phyloP scores from a whole-genome alignment of 2,888 invertebrate species.

The Abrostola tripartita region DNA sequence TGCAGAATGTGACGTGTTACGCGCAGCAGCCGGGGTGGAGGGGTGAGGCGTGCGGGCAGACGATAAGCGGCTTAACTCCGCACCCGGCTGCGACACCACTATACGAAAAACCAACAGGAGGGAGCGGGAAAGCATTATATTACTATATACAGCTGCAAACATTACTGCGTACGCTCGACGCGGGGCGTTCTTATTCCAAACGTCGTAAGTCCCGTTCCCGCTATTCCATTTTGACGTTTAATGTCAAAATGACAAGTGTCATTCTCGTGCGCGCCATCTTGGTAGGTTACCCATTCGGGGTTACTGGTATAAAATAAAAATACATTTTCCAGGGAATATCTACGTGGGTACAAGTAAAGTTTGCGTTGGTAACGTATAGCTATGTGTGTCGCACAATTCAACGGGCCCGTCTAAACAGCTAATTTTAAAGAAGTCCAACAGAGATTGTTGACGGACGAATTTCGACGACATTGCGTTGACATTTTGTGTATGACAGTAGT shows the following conservation, averaged over 20 bases:
- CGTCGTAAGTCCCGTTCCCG: slow-evolving; percentile 54
- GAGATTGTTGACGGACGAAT: slow-evolving; percentile 63
- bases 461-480: slow-evolving; percentile 48
- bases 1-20: slow-evolving; percentile 78
- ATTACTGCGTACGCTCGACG: slow-evolving; percentile 77
- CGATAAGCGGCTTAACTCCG: slow-evolving; percentile 88
- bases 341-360: slow-evolving; percentile 84
- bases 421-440: slow-evolving; percentile 81
- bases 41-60: slow-evolving; percentile 84
- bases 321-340: slow-evolving; percentile 87
- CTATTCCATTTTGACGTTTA: slow-evolving; percentile 53
- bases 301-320: slow-evolving; percentile 82
- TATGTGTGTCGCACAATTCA: slow-evolving; percentile 77
- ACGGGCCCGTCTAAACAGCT: slow-evolving; percentile 81
- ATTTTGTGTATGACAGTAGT: slow-evolving; percentile 60
- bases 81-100: slow-evolving; percentile 71
- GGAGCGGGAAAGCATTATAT: slow-evolving; percentile 71
- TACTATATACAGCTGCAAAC: slow-evolving; percentile 83
- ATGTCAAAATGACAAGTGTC: slow-evolving; percentile 26
- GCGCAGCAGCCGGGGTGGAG: slow-evolving; percentile 80
- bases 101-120: slow-evolving; percentile 46
- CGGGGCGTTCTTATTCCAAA: slow-evolving; percentile 61
- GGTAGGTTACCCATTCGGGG: slow-evolving; percentile 63
- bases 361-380: slow-evolving; percentile 75
- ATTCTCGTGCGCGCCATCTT: slow-evolving; percentile 41